These are phyloP conservation scores for Lepus timidus DNA, from an alignment of 2,113 vertebrate genomes.

Conservation along the genomic window DNA sequence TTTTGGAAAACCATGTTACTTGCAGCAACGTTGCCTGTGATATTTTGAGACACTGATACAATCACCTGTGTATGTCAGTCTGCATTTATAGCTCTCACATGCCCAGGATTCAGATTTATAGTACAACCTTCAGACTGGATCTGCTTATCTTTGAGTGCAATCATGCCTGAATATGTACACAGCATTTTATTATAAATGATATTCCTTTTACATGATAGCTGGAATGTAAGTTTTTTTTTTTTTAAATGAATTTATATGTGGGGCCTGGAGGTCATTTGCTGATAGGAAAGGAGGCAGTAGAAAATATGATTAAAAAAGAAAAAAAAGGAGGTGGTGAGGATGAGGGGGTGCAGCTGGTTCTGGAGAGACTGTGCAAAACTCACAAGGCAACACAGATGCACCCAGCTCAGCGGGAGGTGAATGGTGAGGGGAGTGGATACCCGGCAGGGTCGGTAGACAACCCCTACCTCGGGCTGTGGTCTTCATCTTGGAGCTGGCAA, in stretches of 20 bases:
- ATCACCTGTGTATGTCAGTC: neutral
- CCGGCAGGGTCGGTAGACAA: neutral
- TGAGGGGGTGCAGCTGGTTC: neutral
- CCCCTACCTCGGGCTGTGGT: neutral
- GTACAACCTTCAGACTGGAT: conserved; percentile 33
- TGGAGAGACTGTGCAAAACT: neutral
- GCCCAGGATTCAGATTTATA: neutral
- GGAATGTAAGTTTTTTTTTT: neutral
- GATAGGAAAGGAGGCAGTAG: neutral
- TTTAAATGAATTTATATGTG: neutral
- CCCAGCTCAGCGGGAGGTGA: neutral
- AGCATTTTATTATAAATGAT: neutral
- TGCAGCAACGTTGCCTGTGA: neutral
- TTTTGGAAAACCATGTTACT: neutral
- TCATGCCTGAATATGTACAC: neutral
- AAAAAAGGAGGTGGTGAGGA: no score
- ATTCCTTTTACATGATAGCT: conserved; percentile 4
- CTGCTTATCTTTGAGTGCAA: conserved; percentile 38
- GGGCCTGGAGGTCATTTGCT: neutral
- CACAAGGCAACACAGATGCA: neutral
- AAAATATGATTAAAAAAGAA: neutral
- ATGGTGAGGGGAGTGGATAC: no score
- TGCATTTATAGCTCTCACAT: neutral
- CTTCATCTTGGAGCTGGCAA: rapidly evolving
- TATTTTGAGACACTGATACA: neutral